Conservation (phyloP, 2,113 vertebrate species). For the Caracal caracal region DNA sequence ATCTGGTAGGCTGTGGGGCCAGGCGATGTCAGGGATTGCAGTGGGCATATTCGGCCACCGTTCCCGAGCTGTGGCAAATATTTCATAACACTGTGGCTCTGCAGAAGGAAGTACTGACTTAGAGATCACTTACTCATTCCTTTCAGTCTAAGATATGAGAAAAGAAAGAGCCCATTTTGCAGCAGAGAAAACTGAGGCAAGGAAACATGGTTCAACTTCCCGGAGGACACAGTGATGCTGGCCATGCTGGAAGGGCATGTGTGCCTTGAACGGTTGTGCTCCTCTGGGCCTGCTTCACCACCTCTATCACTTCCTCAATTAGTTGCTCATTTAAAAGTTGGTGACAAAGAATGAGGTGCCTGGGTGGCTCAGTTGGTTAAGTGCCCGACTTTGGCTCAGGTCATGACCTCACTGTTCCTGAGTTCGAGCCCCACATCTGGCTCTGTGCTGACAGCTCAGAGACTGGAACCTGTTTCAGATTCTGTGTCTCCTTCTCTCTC, state of each 20-base stretch:
- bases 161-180: background rate
- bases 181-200: background rate
- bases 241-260: background rate
- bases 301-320: background rate
- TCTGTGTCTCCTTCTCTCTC: too few relatives aligned
- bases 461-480: too few relatives aligned
- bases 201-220: background rate
- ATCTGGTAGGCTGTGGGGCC: background rate
- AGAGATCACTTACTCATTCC: background rate
- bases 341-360: background rate
- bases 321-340: background rate
- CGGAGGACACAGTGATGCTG: background rate
- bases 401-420: too few relatives aligned
- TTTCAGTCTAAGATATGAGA: background rate
- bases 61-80: background rate
- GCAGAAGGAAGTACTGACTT: background rate
- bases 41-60: background rate
- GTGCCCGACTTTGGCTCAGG: too few relatives aligned
- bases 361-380: too few relatives aligned
- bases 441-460: too few relatives aligned
- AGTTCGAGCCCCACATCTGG: too few relatives aligned
- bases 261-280: too few relatives aligned
- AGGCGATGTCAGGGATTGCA: background rate
- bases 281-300: fast-evolving
- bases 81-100: background rate